Conservation (phyloP, 2,113 vertebrate genomes). For the Penelope pileata region DNA sequence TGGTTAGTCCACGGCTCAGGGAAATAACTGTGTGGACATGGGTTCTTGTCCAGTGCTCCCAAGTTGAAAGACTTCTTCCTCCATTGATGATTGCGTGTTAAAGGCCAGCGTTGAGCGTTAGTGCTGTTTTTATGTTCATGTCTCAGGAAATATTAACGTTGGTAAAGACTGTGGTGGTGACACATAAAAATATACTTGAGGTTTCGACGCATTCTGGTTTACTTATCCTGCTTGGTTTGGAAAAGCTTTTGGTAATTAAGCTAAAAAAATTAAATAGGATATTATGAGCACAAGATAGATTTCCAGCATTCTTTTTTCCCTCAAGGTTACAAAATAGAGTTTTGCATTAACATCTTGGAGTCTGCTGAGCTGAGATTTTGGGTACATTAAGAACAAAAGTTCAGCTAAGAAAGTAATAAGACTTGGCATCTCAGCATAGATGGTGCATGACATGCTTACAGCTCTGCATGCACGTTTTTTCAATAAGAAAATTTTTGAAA, state of each 20-base stretch:
- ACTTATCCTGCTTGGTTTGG: not conserved
- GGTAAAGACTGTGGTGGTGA: not conserved
- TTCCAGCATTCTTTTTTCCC: not conserved
- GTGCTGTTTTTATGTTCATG: not conserved
- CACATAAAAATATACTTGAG: not conserved
- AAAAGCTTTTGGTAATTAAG: slow-evolving; percentile 19
- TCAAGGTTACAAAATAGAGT: not conserved
- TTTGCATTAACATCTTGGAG: not conserved
- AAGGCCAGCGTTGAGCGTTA: not conserved
- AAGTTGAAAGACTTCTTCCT: not conserved
- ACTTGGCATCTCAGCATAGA: not conserved
- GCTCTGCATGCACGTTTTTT: not conserved
- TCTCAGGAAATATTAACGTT: not conserved
- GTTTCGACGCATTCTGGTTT: not conserved
- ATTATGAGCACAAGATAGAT: not conserved
- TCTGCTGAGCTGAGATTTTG: not conserved
- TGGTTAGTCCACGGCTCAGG: not conserved
- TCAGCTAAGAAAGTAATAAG: not conserved
- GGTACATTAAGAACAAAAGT: not conserved
- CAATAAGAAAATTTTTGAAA: not conserved
- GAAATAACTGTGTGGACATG: not conserved
- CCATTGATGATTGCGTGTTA: not conserved
- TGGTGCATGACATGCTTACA: not conserved
- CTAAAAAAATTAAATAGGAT: slow-evolving; percentile 32
- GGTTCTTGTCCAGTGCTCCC: not conserved